phyloP scores from a whole-genome alignment of 2,797 vertebrate genomes.

The Prunella strophiata region DNA sequence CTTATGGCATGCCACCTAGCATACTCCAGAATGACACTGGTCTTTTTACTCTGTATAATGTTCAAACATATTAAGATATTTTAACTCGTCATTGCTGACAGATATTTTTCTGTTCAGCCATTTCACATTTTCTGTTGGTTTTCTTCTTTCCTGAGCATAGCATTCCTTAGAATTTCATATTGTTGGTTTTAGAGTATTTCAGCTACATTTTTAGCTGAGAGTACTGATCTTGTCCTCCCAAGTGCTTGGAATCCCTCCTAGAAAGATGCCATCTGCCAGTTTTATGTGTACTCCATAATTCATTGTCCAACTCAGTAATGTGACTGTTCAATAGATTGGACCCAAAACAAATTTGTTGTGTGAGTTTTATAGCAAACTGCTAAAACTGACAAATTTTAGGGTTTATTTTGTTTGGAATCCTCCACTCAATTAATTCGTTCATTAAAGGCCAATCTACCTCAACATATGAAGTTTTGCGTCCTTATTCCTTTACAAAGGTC shows the following conservation, averaged over 20 bases:
- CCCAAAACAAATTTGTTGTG: background rate
- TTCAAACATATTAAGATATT: background rate
- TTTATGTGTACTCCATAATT: background rate
- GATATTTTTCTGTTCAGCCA: background rate
- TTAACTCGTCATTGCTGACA: background rate
- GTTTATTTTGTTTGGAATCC: constrained; percentile 1
- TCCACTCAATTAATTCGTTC: background rate
- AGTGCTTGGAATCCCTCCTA: constrained; percentile 4
- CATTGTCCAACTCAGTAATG: background rate
- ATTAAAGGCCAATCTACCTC: background rate
- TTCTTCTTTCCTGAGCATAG: background rate
- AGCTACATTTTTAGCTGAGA: background rate
- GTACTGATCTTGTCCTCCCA: background rate
- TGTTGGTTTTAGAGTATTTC: background rate
- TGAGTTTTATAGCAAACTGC: background rate
- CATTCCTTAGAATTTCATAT: background rate
- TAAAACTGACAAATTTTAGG: constrained; percentile 7
- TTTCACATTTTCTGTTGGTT: background rate
- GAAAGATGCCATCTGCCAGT: constrained; percentile 26
- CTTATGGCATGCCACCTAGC: background rate
- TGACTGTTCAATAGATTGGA: background rate
- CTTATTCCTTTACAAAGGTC: background rate
- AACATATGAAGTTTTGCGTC: background rate
- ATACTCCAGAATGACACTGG: background rate
- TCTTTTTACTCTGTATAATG: background rate